Base-by-base conservation (phyloP, 2,888 invertebrate genomes). In the Spicauda simplicius region DNA sequence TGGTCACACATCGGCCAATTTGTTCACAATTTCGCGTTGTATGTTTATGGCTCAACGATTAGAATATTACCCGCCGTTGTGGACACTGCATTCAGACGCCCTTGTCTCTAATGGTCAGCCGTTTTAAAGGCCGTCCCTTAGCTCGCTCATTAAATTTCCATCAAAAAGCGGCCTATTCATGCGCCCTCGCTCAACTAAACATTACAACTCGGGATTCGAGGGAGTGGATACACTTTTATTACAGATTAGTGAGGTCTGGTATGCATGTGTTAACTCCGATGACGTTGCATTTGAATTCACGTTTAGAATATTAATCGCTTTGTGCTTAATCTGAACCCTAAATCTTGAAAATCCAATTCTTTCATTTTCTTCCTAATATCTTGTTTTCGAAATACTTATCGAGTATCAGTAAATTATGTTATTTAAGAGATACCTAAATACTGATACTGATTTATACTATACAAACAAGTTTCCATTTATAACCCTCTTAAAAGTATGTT, bases 91-190 rank as follows among this genome's bases (percentile, higher is more conserved):
- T 81, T 83, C 83, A 87, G 80, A 76, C 81, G 72, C 82, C 80
- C 86, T 88, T 86, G 86, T 86, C 76, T 79, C 75, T 88, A 88
- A 90, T 86, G 90, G 90, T 90, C 90, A 90, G 86, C 84, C 83
- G 74, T 71, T 82, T 75, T 78, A 82, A 84, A 83, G 80, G 77
- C 77, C 80, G 75, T 77, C 80, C 82, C 80, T 82, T 77, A 76
- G 77, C 80, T 78, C 80, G 77, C 88, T 88, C 90, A 88, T 90
- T 88, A 90, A 87, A 87, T 87, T 87, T 88, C 82, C 86, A 90
- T 87, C 85, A 85, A 83, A 86, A 84, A 82, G 80, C 78, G 72
- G 72, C 78, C 80, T 73, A 81, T 86, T 87, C 83, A 83, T 81
- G 74, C 77, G 73, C 77, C 75, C 79, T 80, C 77, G 79, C 76